These are phyloP conservation scores for Cheilosia variabilis DNA, from an alignment of 2,888 invertebrate genomes.

Conservation along the genomic window DNA sequence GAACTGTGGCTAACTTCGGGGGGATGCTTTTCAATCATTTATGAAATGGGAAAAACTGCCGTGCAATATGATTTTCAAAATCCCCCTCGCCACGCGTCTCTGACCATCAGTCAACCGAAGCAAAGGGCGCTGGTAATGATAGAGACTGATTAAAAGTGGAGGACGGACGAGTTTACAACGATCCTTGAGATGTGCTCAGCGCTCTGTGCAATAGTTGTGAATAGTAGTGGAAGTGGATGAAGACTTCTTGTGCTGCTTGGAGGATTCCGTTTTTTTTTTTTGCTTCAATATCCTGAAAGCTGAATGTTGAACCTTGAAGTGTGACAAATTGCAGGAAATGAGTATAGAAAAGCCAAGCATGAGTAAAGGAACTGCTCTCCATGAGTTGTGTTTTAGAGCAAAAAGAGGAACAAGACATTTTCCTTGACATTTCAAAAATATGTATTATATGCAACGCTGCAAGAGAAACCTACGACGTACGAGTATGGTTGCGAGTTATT, in stretches of 20 bases:
- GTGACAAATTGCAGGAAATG: conserved; percentile 71
- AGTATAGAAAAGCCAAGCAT: conserved; percentile 47
- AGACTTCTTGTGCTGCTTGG: conserved; percentile 60
- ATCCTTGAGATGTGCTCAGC: conserved; percentile 48
- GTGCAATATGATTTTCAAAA: conserved; percentile 26
- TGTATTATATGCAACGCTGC: background rate
- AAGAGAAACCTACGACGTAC: background rate
- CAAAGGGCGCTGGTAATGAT: background rate
- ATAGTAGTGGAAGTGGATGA: conserved; percentile 37
- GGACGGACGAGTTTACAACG: conserved; percentile 15
- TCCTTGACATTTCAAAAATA: conserved; percentile 24
- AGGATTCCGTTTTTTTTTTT: conserved; percentile 28
- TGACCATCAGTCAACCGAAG: conserved; percentile 16
- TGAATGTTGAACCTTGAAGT: conserved; percentile 71
- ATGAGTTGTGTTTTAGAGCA: conserved; percentile 19
- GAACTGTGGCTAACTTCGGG: conserved; percentile 51
- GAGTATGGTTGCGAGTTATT: background rate
- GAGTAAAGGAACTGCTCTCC: conserved; percentile 18
- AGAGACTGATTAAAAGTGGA: background rate
- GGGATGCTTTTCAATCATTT: conserved; percentile 26
- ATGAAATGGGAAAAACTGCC: conserved; percentile 16
- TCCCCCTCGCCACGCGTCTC: conserved; percentile 19
- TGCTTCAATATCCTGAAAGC: conserved; percentile 51
- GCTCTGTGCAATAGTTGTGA: conserved; percentile 47
- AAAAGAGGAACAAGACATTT: conserved; percentile 7